These are phyloP conservation scores for Rhopalosiphum padi DNA, from an alignment of 1,140 invertebrate genomes.

Conservation along the genomic window DNA sequence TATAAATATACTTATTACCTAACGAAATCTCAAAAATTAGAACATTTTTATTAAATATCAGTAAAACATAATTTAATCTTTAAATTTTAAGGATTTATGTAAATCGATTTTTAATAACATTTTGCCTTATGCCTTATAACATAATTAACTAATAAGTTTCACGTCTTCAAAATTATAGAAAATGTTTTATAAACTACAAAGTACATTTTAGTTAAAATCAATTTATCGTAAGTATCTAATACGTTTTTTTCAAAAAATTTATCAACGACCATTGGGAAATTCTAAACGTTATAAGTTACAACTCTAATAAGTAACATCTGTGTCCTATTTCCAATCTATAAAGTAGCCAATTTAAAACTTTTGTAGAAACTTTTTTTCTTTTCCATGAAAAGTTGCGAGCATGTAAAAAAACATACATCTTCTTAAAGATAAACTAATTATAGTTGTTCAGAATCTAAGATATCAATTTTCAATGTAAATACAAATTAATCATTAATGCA, in stretches of 20 bases:
- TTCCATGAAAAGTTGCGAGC: background rate
- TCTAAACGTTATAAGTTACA: background rate
- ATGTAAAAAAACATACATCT: background rate
- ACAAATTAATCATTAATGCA: background rate
- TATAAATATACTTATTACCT: background rate
- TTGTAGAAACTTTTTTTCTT: background rate
- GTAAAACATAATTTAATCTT: no score
- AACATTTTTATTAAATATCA: no score
- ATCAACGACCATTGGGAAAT: background rate
- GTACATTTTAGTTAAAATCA: background rate
- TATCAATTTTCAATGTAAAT: background rate
- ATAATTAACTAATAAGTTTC: no score
- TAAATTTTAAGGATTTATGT: no score
- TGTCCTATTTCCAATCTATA: background rate
- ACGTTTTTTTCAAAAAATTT: background rate
- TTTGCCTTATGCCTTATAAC: no score
- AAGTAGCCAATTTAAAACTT: conserved; percentile 1
- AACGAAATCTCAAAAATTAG: background rate
- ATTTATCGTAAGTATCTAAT: background rate
- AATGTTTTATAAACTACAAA: background rate
- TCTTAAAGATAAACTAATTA: background rate
- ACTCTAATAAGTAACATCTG: conserved; percentile 6
- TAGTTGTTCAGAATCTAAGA: background rate
- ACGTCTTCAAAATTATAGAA: background rate
- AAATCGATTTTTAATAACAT: no score